Percentiles rank a stretch among this genome's conserved stretches.
These are phyloP conservation scores for Tridacna crocea DNA, from an alignment of 2,888 invertebrate species.

Conservation along the genomic window DNA sequence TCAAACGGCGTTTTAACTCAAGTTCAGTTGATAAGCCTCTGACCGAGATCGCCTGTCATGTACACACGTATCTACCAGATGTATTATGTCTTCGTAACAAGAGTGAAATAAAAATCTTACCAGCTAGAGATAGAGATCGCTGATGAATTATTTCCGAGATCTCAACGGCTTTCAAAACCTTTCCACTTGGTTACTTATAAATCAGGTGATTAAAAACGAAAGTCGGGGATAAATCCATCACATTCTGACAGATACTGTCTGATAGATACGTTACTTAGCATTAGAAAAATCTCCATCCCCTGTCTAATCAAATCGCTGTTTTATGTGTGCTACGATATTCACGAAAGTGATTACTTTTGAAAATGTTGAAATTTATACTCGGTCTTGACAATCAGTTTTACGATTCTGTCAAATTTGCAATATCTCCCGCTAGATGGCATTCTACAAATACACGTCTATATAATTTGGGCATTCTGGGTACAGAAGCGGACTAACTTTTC, in stretches of 20 bases:
- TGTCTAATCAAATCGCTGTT: neutral
- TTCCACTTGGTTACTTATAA: conserved; percentile 61
- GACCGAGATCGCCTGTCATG: too few relatives aligned
- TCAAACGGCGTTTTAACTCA: too few relatives aligned
- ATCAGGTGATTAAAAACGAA: conserved; percentile 63
- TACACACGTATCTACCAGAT: conserved; percentile 26
- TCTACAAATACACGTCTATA: too few relatives aligned
- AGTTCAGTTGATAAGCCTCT: too few relatives aligned
- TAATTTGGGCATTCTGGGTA: too few relatives aligned
- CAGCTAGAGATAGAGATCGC: conserved; percentile 37
- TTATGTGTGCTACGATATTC: neutral
- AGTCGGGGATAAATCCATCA: conserved; percentile 60
- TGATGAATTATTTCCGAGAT: conserved; percentile 35
- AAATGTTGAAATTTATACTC: too few relatives aligned
- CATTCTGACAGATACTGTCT: conserved; percentile 17
- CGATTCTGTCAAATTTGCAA: too few relatives aligned
- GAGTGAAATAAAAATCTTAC: conserved; percentile 44
- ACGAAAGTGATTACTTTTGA: too few relatives aligned
- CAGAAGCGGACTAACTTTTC: too few relatives aligned
- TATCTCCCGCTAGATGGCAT: too few relatives aligned
- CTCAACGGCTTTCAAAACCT: conserved; percentile 52
- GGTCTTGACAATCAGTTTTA: too few relatives aligned
- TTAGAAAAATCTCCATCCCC: neutral
- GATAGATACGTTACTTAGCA: conserved; percentile 9
- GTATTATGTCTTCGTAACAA: conserved; percentile 28